Base-by-base conservation (phyloP, 2,113 vertebrate species). In the Bambusicola thoracicus region DNA sequence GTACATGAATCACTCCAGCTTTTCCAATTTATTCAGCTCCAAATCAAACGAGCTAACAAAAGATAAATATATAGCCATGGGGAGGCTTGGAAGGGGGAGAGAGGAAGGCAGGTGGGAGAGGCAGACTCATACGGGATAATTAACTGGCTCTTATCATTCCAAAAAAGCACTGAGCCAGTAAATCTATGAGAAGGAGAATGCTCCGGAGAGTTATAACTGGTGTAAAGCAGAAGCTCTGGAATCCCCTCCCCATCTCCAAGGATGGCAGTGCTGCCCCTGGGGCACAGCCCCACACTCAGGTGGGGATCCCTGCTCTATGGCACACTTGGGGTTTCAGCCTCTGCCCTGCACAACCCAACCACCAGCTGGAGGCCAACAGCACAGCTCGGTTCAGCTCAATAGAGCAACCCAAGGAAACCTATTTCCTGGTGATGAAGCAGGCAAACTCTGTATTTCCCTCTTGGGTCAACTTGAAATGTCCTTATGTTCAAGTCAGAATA, bases 1-100 rank as follows among this genome's bases (percentile, higher is more conserved):
- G 93, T 79, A 81, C 93, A 94, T 94, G 96, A 95, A 97, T 96
- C 97, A 95, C 91, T 87, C 36, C 83, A n/a, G 96, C 93, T 95
- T 49, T 76, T 89, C 96, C 95, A 21, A 96, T 97, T 96, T 95
- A 94, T 95, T 96, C 93, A 68, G 81, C 87, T 94, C 91, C 94
- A 78, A 89, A 96, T 94, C 93, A 92, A 96, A 87, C 12, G 90
- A 95, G 95, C 3, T 66, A 95, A 96, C 87, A 94, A 91, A 97
- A 96, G 96, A 96, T 81, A 89, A 96, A 96, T 80, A 86, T 92
- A 46, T 21, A 91, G 94, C 92, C 75, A 46, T 29, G 48, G 94
- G 95, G 93, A 84, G 70, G 73, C 56, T 17, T 51, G 53, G 66
- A 40, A 5, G 20, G 13, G 63, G 55, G 59, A 48, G 43, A 1